Evolutionary conservation across 1,140 invertebrate genomes (phyloP).

Genomic region (Hestina assimilis): DNA sequence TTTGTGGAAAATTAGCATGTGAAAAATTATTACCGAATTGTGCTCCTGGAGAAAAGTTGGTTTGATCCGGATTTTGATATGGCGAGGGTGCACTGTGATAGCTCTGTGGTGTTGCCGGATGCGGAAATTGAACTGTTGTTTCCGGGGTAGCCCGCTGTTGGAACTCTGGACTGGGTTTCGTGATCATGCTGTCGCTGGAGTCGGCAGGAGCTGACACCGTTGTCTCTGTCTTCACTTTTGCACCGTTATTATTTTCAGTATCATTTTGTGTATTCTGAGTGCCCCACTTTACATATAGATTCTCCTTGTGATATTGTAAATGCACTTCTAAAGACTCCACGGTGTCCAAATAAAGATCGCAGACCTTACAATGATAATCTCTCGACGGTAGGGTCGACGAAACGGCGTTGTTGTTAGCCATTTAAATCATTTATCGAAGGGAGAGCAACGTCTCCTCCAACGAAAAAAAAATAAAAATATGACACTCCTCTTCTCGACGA

Average conservation of each 20-base stretch:
- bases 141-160: slow-evolving; percentile 79
- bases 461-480: slow-evolving; percentile 75
- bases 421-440: slow-evolving; percentile 72
- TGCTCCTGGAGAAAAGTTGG: slow-evolving; percentile 77
- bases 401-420: slow-evolving; percentile 77
- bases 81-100: slow-evolving; percentile 80
- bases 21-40: slow-evolving; percentile 73
- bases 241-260: slow-evolving; percentile 83
- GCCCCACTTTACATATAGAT: slow-evolving; percentile 87
- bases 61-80: slow-evolving; percentile 80
- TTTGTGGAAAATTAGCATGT: slow-evolving; percentile 75
- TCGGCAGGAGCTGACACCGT: slow-evolving; percentile 80
- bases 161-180: slow-evolving; percentile 79
- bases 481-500: slow-evolving; percentile 52
- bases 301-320: slow-evolving; percentile 88
- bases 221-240: slow-evolving; percentile 75
- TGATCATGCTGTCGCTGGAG: slow-evolving; percentile 81
- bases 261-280: slow-evolving; percentile 80
- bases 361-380: slow-evolving; percentile 84
- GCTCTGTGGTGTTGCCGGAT: slow-evolving; percentile 80
- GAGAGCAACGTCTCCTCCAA: slow-evolving; percentile 71
- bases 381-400: slow-evolving; percentile 72
- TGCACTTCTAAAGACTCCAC: slow-evolving; percentile 87
- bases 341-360: slow-evolving; percentile 85
- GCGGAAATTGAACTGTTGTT: slow-evolving; percentile 75